A percentile compares a stretch with the other conserved stretches of the same genome.
Evolutionary conservation across 2,113 vertebrate species (phyloP).

Genomic region (Ammospiza caudacuta): DNA sequence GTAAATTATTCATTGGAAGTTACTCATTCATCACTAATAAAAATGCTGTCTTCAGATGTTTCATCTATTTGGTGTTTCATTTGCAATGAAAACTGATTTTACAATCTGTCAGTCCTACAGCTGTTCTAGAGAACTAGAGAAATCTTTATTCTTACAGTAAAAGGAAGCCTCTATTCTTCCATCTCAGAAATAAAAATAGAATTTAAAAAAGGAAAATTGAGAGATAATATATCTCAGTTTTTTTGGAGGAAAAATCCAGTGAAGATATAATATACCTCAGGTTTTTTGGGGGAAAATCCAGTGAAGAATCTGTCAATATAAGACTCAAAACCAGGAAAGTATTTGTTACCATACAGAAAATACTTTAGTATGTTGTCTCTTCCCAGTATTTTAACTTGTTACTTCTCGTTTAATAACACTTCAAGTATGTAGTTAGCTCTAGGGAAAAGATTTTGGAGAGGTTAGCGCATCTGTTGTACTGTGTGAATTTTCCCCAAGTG

Average conservation of each 20-base stretch:
- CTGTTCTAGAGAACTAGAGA: neutral
- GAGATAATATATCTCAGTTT: neutral
- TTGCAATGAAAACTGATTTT: neutral
- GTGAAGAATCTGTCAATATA: neutral
- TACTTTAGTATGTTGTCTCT: neutral
- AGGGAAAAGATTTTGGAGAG: neutral
- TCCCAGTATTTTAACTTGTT: neutral
- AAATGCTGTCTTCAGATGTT: neutral
- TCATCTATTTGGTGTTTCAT: neutral
- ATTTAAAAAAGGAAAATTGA: neutral
- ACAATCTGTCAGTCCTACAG: neutral
- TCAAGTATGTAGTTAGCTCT: neutral
- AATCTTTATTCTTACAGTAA: neutral
- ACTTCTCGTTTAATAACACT: neutral
- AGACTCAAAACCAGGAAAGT: neutral
- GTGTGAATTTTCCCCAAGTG: neutral
- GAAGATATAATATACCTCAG: neutral
- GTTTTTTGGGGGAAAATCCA: rapidly evolving
- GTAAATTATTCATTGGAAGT: conserved; percentile 39
- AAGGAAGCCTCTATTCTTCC: neutral
- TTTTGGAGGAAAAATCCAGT: rapidly evolving
- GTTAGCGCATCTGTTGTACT: neutral
- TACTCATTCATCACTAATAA: conserved; percentile 2
- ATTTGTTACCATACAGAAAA: neutral
- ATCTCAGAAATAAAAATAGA: neutral